phyloP scores from a whole-genome alignment of 2,113 vertebrate species.

The Cairina moschata region DNA sequence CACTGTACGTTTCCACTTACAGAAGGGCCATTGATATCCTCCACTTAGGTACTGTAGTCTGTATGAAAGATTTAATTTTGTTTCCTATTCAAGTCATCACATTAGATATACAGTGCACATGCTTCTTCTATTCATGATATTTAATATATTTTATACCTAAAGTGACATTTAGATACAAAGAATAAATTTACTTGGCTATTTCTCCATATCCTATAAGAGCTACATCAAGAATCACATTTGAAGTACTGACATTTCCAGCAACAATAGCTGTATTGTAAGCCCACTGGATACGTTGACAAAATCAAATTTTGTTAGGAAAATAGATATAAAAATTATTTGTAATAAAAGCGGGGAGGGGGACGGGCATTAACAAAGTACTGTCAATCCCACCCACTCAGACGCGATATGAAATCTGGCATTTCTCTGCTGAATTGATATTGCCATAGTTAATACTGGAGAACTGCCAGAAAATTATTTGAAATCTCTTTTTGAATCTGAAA shows the following conservation, averaged over 20 bases:
- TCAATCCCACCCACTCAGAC: background rate
- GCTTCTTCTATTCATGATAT: background rate
- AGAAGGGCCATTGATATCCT: background rate
- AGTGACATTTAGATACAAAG: slow-evolving; percentile 51
- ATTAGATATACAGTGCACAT: background rate
- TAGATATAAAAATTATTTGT: background rate
- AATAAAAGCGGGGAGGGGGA: background rate
- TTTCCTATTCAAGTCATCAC: background rate
- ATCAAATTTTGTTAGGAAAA: slow-evolving; percentile 2
- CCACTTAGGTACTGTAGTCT: background rate
- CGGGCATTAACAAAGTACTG: background rate
- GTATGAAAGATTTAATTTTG: background rate
- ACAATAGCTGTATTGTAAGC: background rate
- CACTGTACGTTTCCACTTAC: background rate
- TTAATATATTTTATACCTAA: background rate
- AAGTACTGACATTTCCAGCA: slow-evolving; percentile 52
- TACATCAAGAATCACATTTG: background rate
- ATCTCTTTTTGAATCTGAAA: background rate
- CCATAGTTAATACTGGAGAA: background rate
- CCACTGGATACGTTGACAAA: slow-evolving; percentile 1
- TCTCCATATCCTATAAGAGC: slow-evolving; percentile 17
- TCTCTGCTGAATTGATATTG: background rate
- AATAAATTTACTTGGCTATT: slow-evolving; percentile 37
- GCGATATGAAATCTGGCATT: background rate
- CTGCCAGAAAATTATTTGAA: slow-evolving; percentile 25